phyloP scores from a whole-genome alignment of 1,140 invertebrate species.

The Temnothorax nylanderi region DNA sequence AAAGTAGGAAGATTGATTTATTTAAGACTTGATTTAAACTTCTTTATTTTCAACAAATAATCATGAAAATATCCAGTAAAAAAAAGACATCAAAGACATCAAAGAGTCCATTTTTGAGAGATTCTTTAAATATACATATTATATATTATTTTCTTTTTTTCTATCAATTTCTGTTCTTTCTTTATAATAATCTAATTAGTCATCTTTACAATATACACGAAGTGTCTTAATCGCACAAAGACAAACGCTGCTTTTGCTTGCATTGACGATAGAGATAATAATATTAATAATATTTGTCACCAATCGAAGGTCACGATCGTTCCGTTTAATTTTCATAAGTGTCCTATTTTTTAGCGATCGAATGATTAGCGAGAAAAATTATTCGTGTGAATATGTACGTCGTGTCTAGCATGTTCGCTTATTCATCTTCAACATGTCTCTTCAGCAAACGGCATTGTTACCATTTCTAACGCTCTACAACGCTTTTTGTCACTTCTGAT shows the following conservation, averaged over 20 bases:
- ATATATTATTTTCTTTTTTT: background rate
- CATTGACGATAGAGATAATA: background rate
- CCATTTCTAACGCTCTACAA: background rate
- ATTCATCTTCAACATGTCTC: background rate
- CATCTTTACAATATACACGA: background rate
- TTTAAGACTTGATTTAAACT: background rate
- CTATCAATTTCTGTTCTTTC: background rate
- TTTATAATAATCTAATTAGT: background rate
- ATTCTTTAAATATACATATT: background rate
- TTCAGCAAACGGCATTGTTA: background rate
- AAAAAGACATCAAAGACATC: background rate
- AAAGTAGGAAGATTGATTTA: background rate
- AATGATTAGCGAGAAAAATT: background rate
- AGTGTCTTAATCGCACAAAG: background rate
- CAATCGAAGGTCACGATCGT: background rate
- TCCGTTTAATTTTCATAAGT: slow-evolving; percentile 1
- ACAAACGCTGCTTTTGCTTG: background rate
- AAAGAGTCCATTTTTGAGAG: background rate
- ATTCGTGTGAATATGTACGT: background rate
- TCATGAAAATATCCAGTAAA: background rate
- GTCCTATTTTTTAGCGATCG: background rate
- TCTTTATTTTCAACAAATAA: background rate
- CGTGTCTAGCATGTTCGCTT: background rate
- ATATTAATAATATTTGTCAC: background rate
- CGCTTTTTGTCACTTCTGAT: background rate